Base-by-base conservation (phyloP, 2,888 invertebrate species). In the Rhingia campestris region DNA sequence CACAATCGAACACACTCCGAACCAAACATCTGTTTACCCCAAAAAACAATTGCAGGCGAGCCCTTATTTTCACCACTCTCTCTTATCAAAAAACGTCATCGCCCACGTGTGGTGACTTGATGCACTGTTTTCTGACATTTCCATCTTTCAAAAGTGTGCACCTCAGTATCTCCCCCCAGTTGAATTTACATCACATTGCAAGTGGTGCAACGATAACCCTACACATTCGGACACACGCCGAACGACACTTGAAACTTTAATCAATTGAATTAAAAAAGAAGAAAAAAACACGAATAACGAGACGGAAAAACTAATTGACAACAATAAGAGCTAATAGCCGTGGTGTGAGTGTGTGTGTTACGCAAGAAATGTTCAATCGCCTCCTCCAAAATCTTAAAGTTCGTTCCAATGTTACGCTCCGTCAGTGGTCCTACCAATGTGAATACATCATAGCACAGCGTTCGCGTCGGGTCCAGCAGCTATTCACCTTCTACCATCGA, bases 401-500 rank as follows among this genome's bases (percentile, higher is more conserved):
- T 86, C 92, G 92, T 73, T 92, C 93, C 4, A 90, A 91, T 49
- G 92, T 91, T 70, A 92, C 93, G 3, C 89, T 94, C 49, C 92
- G 92, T 86, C 90, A 92, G 73, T 93, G 93, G 93, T 90, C 92
- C 5, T 92, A 92, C 86, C 93, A 93, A 86, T 93, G 92, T 86
- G 93, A 93, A 89, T 93, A 92, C 86, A 92, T 93, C 51, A 82
- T 93, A 12, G 95, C 94, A 0, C 94, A 94, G 87, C 92, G 94
- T 41, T 90, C 94, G 0, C 91, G 94, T 67, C 92, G 94, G 56
- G 92, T 93, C n/a, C 93, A 94, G 84, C 94, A 95, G 88, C 92
- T 95, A 89, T 92, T 94, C 86, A 92, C 92, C 69, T 91, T 94
- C 64, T 95, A 95, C 87, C 92, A 93, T 7, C 93, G 92, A 81